Percentiles rank a stretch among this genome's conserved stretches.
These are phyloP conservation scores for Ryuthela nishihirai DNA, from an alignment of 2,888 invertebrate genomes.

Conservation along the genomic window DNA sequence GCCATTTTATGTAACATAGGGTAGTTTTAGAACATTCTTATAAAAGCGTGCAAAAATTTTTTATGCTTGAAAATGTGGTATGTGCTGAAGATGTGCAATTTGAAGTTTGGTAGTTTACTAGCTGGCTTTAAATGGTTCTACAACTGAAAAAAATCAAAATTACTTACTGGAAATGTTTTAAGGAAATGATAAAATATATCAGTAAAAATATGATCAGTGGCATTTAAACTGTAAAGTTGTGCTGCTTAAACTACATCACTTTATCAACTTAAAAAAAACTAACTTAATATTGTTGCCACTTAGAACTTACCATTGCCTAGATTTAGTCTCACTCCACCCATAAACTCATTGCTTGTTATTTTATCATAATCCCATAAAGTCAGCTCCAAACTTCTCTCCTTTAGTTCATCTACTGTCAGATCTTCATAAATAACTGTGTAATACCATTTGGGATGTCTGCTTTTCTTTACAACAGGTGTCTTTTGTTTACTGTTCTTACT, in stretches of 20 bases:
- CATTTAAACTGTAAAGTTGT: not conserved
- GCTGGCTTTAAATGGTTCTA: too few species aligned
- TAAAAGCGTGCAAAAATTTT: too few species aligned
- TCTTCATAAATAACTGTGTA: conserved; percentile 89
- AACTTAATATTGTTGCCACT: not conserved
- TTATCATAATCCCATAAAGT: conserved; percentile 93
- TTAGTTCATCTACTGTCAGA: conserved; percentile 70
- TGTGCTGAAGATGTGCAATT: too few species aligned
- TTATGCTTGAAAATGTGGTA: too few species aligned
- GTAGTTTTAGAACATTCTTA: too few species aligned
- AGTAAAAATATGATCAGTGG: not conserved
- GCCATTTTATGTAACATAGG: too few species aligned
- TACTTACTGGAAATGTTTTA: too few species aligned
- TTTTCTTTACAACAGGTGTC: conserved; percentile 76
- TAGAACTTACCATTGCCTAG: conserved; percentile 69
- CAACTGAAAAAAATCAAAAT: too few species aligned
- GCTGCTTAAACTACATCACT: not conserved
- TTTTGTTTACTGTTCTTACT: conserved; percentile 88
- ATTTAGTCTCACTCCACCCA: conserved; percentile 87
- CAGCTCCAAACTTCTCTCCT: conserved; percentile 79
- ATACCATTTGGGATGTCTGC: conserved; percentile 83
- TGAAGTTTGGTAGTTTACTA: too few species aligned
- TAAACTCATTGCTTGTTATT: conserved; percentile 88
- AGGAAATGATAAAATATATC: too few species aligned
- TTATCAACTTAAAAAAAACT: not conserved